These are phyloP conservation scores for Listronotus oregonensis DNA, from an alignment of 1,140 invertebrate species.

Conservation along the genomic window DNA sequence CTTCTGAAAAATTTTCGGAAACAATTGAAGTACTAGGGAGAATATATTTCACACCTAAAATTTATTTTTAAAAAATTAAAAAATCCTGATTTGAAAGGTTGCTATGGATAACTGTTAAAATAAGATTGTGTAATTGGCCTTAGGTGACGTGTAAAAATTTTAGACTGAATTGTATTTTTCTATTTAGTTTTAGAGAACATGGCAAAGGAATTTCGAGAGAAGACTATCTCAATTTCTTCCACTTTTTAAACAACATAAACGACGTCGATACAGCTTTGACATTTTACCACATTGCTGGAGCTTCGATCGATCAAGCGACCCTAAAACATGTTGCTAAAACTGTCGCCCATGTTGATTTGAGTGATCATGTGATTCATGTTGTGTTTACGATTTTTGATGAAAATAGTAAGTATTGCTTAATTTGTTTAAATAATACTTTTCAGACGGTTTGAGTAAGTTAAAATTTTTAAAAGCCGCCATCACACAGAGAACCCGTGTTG, in stretches of 20 bases:
- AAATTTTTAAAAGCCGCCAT: no score
- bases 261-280: slow-evolving; percentile 97
- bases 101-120: no score
- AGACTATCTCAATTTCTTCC: slow-evolving; percentile 91
- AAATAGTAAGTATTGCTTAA: slow-evolving; percentile 78
- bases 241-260: slow-evolving; percentile 93
- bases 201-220: slow-evolving; percentile 78
- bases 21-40: no score
- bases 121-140: no score
- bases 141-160: no score
- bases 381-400: slow-evolving; percentile 99
- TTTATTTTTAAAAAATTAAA: no score
- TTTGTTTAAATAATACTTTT: neutral
- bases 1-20: no score
- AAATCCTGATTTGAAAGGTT: no score
- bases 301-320: slow-evolving; percentile 94
- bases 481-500: no score
- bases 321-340: slow-evolving; percentile 95
- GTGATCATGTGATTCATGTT: slow-evolving; percentile 94
- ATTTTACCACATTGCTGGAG: slow-evolving; percentile 98
- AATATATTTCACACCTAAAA: no score
- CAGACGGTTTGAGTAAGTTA: slow-evolving; percentile 1
- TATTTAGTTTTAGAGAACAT: slow-evolving; percentile 74
- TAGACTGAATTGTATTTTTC: neutral
- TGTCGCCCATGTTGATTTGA: slow-evolving; percentile 91